Evolutionary conservation across 2,888 invertebrate species (phyloP).

Genomic region (Drosophila kuntzei): DNA sequence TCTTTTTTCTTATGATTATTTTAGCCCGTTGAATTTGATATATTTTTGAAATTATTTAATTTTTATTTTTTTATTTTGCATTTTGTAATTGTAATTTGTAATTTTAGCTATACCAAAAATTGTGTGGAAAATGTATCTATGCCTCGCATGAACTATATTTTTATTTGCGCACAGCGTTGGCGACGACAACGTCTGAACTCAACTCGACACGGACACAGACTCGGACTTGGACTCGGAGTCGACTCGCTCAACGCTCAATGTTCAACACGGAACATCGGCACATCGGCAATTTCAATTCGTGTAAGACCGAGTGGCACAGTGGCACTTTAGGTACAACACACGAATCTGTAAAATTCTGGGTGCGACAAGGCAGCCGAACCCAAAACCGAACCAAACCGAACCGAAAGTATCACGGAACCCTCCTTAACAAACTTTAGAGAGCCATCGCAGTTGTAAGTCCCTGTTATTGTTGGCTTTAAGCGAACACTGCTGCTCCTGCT

Average conservation of each 20-base stretch:
- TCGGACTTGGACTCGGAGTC: slow-evolving; percentile 51
- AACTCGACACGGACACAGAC: slow-evolving; percentile 79
- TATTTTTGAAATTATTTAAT: background rate
- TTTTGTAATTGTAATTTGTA: slow-evolving; percentile 46
- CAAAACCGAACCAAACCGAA: slow-evolving; percentile 8
- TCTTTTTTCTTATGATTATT: slow-evolving; percentile 4
- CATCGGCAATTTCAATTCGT: slow-evolving; percentile 26
- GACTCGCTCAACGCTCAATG: slow-evolving; percentile 38
- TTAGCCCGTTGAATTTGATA: slow-evolving; percentile 8
- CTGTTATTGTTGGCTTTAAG: slow-evolving; percentile 72
- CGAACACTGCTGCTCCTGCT: slow-evolving; percentile 57
- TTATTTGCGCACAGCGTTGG: slow-evolving; percentile 71
- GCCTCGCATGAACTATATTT: slow-evolving; percentile 62
- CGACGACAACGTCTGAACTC: slow-evolving; percentile 74
- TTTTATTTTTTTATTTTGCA: slow-evolving; percentile 1
- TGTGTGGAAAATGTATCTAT: slow-evolving; percentile 77
- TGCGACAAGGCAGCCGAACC: slow-evolving; percentile 44
- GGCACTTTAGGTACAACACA: slow-evolving; percentile 68
- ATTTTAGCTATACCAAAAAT: slow-evolving; percentile 47
- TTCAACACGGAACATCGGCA: slow-evolving; percentile 30
- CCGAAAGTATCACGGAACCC: slow-evolving; percentile 29
- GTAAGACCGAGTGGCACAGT: slow-evolving; percentile 83
- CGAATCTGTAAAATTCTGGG: slow-evolving; percentile 49
- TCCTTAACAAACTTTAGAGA: slow-evolving; percentile 2
- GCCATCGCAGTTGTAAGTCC: slow-evolving; percentile 38